Evolutionary conservation across 2,888 invertebrate species (phyloP), one percentile per base, ranked within the genome.

Genomic region (Nemotelus nigrinus): DNA sequence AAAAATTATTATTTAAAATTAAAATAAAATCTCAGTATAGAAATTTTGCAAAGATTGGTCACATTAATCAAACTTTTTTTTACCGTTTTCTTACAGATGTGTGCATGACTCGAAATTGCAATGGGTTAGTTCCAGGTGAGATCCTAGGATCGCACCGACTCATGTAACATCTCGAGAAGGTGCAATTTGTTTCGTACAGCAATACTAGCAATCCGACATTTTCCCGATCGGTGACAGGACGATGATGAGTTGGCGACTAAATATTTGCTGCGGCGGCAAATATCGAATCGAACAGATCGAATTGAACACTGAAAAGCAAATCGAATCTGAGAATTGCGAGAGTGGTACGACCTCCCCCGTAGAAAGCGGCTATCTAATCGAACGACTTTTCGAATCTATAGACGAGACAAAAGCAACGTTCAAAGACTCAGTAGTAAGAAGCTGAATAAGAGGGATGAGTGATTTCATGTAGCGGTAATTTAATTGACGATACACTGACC

Each of bases 391-490:
- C 63, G 63, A 74, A 77, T 72, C 70, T 3, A 71, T 60, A 64
- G 72, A 77, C 43, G 47, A n/a, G 25, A 55, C 7, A 39, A 55
- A 50, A 53, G 55, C 55, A 47, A 3, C 45, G 25, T 4, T 78
- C 78, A 79, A 79, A 76, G 80, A 81, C 76, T 80, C 81, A 71
- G 79, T 81, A 81, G 81, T 80, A 80, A 78, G 82, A 78, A 82
- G 82, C 81, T 83, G 83, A 82, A 82, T 85, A 85, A 85, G 85
- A 84, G 85, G 83, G 84, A 84, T 85, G 84, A 85, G 85, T 85
- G 84, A 86, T 85, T 87, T 85, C 85, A 87, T 87, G 87, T 87
- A 87, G 87, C 87, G 87, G 87, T 87, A 81, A 85, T 57, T 65
- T 64, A n/a, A 65, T 68, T 41, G 53, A 25, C 43, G 3, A 53